Evolutionary conservation across 1,140 invertebrate species (phyloP).

Genomic region (Platorchestia sp.): DNA sequence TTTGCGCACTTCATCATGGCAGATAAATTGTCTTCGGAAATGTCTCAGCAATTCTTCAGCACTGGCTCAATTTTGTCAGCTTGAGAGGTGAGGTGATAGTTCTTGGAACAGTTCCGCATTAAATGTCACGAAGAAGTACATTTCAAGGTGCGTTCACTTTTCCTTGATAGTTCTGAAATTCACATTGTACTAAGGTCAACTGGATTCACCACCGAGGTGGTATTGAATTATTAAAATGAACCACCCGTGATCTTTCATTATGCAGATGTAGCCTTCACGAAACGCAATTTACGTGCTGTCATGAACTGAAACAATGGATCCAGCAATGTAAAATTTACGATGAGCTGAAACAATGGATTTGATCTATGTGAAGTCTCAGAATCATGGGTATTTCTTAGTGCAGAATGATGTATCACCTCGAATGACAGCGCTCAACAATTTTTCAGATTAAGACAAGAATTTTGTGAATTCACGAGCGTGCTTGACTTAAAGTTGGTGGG

Average conservation of each 20-base stretch:
- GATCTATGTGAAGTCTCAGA: not conserved
- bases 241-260: not conserved
- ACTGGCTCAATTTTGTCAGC: not conserved
- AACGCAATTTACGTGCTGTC: not conserved
- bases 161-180: not conserved
- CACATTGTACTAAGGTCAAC: not conserved
- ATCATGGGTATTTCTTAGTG: not conserved
- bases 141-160: not conserved
- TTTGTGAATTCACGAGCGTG: not conserved
- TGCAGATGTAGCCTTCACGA: not conserved
- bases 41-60: not conserved
- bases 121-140: not conserved
- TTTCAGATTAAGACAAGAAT: not conserved
- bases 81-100: not conserved
- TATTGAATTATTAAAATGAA: not conserved
- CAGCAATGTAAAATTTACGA: not conserved
- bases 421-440: not conserved
- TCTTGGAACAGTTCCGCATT: not conserved
- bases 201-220: too few species aligned
- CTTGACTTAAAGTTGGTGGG: not conserved
- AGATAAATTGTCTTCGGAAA: not conserved
- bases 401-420: not conserved
- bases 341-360: not conserved
- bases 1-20: not conserved
- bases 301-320: not conserved